phyloP scores from a whole-genome alignment of 2,888 invertebrate genomes.

The Dioctria rufipes region DNA sequence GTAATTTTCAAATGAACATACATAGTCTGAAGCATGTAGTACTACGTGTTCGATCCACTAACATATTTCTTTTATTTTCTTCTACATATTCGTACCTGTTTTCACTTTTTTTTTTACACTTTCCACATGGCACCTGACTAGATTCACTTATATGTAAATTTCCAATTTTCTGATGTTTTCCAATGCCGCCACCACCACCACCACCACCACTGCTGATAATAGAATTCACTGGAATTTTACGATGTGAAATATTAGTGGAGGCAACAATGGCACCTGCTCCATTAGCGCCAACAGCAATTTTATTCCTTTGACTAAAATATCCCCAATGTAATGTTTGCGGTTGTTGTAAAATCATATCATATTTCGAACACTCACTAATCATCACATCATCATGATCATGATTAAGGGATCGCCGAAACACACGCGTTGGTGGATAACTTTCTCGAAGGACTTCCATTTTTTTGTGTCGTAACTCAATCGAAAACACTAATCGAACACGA shows the following conservation, averaged over 20 bases:
- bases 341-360: constrained; percentile 45
- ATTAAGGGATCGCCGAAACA: constrained; percentile 61
- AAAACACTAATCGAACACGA: constrained; percentile 78
- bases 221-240: too few species aligned
- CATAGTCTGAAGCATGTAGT: constrained; percentile 5
- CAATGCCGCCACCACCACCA: neutral
- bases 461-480: constrained; percentile 75
- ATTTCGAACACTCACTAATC: constrained; percentile 43
- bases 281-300: neutral
- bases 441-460: constrained; percentile 68
- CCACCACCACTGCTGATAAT: too few species aligned
- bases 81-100: constrained; percentile 25
- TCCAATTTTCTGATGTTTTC: neutral
- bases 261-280: too few species aligned
- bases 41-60: constrained; percentile 11
- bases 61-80: constrained; percentile 27
- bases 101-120: constrained; percentile 50
- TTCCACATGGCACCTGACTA: constrained; percentile 55
- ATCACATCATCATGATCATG: neutral
- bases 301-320: constrained; percentile 66
- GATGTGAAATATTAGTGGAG: too few species aligned
- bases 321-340: constrained; percentile 65
- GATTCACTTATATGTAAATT: constrained; percentile 29
- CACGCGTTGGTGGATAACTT: constrained; percentile 65
- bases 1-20: constrained; percentile 29